A percentile compares a stretch with the other conserved stretches of the same genome.
phyloP scores from a whole-genome alignment of 2,113 vertebrate genomes.

The Brachypteracias leptosomus region DNA sequence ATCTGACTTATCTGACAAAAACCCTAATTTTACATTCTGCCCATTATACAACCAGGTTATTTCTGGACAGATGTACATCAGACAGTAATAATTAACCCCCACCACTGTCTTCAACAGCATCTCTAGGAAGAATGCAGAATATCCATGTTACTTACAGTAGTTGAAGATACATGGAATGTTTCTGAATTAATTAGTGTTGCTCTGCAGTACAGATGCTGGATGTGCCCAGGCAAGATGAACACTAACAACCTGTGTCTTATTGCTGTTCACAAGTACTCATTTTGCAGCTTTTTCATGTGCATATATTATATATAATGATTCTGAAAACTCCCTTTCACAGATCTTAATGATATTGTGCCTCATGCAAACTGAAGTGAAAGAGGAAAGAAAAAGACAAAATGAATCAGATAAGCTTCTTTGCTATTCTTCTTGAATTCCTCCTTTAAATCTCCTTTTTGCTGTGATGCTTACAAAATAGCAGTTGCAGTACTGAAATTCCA shows the following conservation, averaged over 20 bases:
- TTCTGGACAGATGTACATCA: neutral
- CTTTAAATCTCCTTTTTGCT: neutral
- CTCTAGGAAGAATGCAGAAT: neutral
- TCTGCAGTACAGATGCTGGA: neutral
- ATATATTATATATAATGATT: neutral
- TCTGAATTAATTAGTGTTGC: neutral
- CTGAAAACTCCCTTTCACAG: neutral
- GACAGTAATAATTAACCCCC: neutral
- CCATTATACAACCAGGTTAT: neutral
- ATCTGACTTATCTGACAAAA: neutral
- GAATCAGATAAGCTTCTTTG: neutral
- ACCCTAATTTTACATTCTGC: neutral
- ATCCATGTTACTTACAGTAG: neutral
- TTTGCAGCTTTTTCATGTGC: neutral
- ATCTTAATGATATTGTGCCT: neutral
- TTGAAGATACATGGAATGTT: neutral
- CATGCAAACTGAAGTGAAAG: neutral
- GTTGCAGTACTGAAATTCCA: neutral
- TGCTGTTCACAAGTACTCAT: conserved; percentile 4
- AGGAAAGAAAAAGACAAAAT: neutral
- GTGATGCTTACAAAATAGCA: neutral
- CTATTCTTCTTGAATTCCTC: neutral
- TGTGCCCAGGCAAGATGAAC: neutral
- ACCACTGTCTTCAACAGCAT: neutral
- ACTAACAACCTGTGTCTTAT: neutral